Evolutionary conservation across 2,888 invertebrate genomes (phyloP), one percentile per base, ranked within the genome.

Genomic region (Zelleria hepariella): DNA sequence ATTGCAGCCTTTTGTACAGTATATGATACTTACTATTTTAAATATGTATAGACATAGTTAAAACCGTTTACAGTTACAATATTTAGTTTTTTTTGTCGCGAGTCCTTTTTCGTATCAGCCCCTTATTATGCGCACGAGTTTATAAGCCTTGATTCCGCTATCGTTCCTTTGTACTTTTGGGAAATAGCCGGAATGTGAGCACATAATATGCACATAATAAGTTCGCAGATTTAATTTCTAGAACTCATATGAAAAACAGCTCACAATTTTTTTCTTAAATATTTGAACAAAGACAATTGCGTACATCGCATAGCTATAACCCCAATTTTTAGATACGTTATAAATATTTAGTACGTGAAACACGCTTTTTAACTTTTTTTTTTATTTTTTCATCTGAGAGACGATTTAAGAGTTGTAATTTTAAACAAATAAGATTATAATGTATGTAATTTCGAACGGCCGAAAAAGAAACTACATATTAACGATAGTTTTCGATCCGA

Each of bases 1-100:
- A 77, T 80, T 80, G 80, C 80, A 80, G 80, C 82, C 82, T 82
- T 86, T 85, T 83, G 83, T 85, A 86, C 83, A 86, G 84, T 84
- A 85, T 84, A 84, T 82, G 82, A 84, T 86, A 85, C 82, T 86
- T 84, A 84, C 82, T 82, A 82, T 78, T 78, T 76, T 59, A 79
- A 75, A 81, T 77, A 83, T 81, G 80, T 82, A 81, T 83, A 86
- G 81, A 84, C 86, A 85, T 84, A 84, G 85, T 81, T 84, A 82
- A 82, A 82, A 82, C 77, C 72, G 74, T 80, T 32, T 78, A 78
- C 71, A 73, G 71, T 32, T 42, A 25, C 42, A 25, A 32, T 58
- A 53, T 77, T 80, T 79, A 57, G 26, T 57, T 51, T 80, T 83
- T 81, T 74, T 70, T 63, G 77, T 77, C 67, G 80, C 75, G 68